Evolutionary conservation across 2,113 vertebrate genomes (phyloP), one percentile per base, ranked within the genome.

Genomic region (Tetrao urogallus): DNA sequence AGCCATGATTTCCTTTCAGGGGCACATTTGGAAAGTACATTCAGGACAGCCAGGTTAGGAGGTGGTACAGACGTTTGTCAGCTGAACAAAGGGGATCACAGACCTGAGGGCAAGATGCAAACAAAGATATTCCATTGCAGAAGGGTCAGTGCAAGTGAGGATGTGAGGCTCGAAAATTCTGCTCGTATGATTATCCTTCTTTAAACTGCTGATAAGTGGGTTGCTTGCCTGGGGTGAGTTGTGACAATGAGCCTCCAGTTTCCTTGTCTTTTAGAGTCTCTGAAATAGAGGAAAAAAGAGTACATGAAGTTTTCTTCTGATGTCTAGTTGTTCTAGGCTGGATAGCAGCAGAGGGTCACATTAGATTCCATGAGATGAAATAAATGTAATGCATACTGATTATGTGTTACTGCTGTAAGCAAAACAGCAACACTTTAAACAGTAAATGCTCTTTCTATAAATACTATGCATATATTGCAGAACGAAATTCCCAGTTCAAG

Each of bases 381-480:
- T 58, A 61, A 72, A 70, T 75, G 42, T 78, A 83, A 70, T 18
- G 61, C 81, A 40, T 73, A 40, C 52, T 75, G 70, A 78, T 90
- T 71, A 48, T n/a, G 75, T 63, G 80, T 84, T 79, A 87, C 43
- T 63, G 83, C 81, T 76, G 28, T 58, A 87, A 77, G 79, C 34
- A 65, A 90, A 81, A 56, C 36, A 93, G 81, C 45, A 76, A 58
- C 54, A 19, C 48, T 88, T 73, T 32, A 25, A 34, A 36, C 43
- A 72, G 57, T n/a, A 69, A 90, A 92, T 8, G 81, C 43, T 76
- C n/a, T 63, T 78, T 69, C 69, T 79, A 54, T 52, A 81, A 93
- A 72, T 60, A 34, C 88, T 28, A 2, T 11, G 1, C 8, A 5
- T 11, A 2, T 2, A 34, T 1, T 16, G 24, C 1, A 17, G 71